Evolutionary conservation across 2,888 invertebrate species (phyloP).

Genomic region (Aelia acuminata): DNA sequence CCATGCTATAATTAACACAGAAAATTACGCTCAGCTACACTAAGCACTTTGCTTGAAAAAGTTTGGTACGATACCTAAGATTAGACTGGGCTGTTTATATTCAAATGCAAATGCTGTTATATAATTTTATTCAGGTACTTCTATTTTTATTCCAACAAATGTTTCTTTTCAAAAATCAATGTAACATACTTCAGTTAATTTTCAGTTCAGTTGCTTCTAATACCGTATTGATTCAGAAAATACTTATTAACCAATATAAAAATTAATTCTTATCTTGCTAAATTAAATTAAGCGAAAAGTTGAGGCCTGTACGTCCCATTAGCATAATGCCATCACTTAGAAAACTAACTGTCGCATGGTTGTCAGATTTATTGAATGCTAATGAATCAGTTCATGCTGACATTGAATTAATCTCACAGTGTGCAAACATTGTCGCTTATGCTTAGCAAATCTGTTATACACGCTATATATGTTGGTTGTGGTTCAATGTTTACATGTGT

Average conservation of each 20-base stretch:
- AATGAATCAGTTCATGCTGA: background rate
- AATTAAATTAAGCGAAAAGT: background rate
- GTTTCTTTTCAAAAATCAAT: background rate
- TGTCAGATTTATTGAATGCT: background rate
- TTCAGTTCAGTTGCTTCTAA: background rate
- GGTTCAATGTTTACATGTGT: background rate
- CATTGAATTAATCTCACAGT: background rate
- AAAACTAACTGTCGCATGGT: background rate
- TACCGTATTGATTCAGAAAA: background rate
- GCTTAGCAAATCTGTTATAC: conserved; percentile 10
- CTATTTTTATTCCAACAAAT: background rate
- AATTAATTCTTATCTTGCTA: background rate
- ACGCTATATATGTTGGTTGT: conserved; percentile 33
- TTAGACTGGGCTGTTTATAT: too few relatives aligned
- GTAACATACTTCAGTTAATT: background rate
- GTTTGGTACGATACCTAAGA: too few relatives aligned
- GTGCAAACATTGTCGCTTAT: conserved; percentile 13
- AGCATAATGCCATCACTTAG: background rate
- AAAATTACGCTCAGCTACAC: too few relatives aligned
- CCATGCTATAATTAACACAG: too few relatives aligned
- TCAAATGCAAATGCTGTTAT: too few relatives aligned
- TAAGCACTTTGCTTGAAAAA: too few relatives aligned
- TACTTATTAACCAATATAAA: background rate
- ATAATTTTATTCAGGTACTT: too few relatives aligned
- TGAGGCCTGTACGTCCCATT: background rate